A percentile compares a stretch with the other conserved stretches of the same genome.
Evolutionary conservation across 2,797 vertebrate genomes (phyloP).

Genomic region (Spinibarbus caldwelli): DNA sequence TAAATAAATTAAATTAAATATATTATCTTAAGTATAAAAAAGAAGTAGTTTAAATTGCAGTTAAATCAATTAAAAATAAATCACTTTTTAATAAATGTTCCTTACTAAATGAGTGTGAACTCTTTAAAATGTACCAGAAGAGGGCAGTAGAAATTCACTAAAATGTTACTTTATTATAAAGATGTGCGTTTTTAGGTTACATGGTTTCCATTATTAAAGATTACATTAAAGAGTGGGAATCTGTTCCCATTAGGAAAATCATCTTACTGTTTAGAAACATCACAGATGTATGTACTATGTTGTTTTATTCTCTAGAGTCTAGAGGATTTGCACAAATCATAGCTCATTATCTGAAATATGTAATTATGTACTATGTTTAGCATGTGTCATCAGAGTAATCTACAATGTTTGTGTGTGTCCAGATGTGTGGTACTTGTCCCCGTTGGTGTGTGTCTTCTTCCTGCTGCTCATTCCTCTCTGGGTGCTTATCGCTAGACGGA

Average conservation of each 20-base stretch:
- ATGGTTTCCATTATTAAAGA: background rate
- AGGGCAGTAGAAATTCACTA: conserved; percentile 59
- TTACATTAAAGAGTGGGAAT: background rate
- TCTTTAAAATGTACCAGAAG: conserved; percentile 63
- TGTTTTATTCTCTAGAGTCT: conserved; percentile 20
- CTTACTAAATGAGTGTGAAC: no score
- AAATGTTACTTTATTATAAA: background rate
- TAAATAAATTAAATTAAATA: background rate
- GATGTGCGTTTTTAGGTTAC: background rate
- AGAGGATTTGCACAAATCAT: background rate
- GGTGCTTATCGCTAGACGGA: conserved; percentile 84
- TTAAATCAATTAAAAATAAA: no score
- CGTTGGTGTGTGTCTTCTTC: conserved; percentile 85
- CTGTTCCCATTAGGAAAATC: no score
- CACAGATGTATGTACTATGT: background rate
- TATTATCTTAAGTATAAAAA: background rate
- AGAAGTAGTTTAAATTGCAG: no score
- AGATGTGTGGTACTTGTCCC: conserved; percentile 87
- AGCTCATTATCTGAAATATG: background rate
- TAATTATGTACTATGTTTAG: no score
- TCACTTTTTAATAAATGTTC: no score
- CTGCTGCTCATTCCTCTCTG: conserved; percentile 88
- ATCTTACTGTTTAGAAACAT: background rate
- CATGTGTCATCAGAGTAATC: no score
- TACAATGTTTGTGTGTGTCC: conserved; percentile 40